Conservation (phyloP, 2,797 vertebrate species). For the Muscicapa striata region DNA sequence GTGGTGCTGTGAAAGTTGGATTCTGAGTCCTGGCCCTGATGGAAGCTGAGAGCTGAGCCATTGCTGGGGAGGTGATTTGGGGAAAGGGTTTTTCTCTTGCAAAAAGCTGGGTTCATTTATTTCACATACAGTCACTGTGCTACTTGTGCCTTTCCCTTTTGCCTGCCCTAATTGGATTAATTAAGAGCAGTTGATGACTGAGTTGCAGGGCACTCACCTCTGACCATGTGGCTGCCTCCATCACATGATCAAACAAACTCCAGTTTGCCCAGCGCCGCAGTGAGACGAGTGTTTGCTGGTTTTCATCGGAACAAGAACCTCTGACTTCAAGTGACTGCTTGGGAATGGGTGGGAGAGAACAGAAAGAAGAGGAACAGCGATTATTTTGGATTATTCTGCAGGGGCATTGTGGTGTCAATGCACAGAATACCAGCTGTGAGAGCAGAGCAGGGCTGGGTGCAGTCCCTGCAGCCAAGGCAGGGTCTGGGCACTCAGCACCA, state of each 20-base stretch:
- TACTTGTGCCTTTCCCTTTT: background rate
- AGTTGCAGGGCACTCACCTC: conserved; percentile 44
- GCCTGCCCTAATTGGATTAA: background rate
- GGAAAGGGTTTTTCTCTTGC: background rate
- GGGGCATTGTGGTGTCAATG: too few species aligned
- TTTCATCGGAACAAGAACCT: conserved; percentile 75
- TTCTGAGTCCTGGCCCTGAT: background rate
- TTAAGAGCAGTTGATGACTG: background rate
- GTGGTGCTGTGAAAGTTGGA: background rate
- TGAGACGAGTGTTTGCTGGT: conserved; percentile 62
- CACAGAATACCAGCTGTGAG: background rate
- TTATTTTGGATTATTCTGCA: background rate
- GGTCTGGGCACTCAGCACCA: background rate
- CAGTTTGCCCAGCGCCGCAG: conserved; percentile 81
- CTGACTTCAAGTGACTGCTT: conserved; percentile 74
- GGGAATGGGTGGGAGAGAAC: background rate
- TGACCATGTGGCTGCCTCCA: background rate
- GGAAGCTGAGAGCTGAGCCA: background rate
- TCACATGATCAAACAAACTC: conserved; percentile 94
- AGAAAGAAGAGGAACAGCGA: background rate
- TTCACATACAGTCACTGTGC: background rate
- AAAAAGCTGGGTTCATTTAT: background rate
- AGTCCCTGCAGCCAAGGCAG: background rate
- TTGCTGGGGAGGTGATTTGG: background rate
- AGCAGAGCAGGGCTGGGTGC: background rate